Base-by-base conservation (phyloP, 2,888 invertebrate genomes). In the Metacarcinus magister region DNA sequence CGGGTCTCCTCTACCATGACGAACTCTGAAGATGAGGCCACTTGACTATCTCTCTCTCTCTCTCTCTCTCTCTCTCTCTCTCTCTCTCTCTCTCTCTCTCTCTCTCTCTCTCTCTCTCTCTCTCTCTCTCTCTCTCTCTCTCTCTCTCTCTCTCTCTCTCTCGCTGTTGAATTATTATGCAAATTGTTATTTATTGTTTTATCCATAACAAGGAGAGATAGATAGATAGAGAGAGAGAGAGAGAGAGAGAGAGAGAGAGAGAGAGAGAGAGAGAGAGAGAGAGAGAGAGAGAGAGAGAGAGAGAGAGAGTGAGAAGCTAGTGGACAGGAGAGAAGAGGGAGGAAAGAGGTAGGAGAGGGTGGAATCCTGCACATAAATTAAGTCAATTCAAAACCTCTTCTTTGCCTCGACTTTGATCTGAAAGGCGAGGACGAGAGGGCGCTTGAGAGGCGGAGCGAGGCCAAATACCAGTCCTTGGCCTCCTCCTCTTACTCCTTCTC, bases 1-100 rank as follows among this genome's bases (percentile, higher is more conserved):
- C 67, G 67, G 67, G 67, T n/a, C n/a, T 67, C 19, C 67, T 67
- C 67, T 67, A n/a, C 67, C 67, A 67, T 67, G 67, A 67, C 67
- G 67, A 67, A 67, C 67, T 67, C n/a, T 2, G n/a, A 67, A 67
- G 67, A 67, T 67, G 67, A 67, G 54, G 54, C 54, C 54, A 54
- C 54, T 54, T 54, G 54, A 54, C 54, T 54, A 10, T 54, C 54
- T 54, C 54, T 54, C 54, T 54, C 54, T 54, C 54, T 54, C 54
- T 54, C 54, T 54, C 54, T 54, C 54, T 54, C 54, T 54, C 54
- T 54, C 54, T 54, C 54, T 54, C 54, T 54, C 54, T 54, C 54
- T 54, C 54, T 54, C 54, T 54, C 54, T 54, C 54, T 54, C 54
- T 54, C 54, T 54, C 54, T 54, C 54, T 54, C 54, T 54, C 54